phyloP scores from a whole-genome alignment of 2,888 invertebrate species.

The Teinopalpus imperialis region DNA sequence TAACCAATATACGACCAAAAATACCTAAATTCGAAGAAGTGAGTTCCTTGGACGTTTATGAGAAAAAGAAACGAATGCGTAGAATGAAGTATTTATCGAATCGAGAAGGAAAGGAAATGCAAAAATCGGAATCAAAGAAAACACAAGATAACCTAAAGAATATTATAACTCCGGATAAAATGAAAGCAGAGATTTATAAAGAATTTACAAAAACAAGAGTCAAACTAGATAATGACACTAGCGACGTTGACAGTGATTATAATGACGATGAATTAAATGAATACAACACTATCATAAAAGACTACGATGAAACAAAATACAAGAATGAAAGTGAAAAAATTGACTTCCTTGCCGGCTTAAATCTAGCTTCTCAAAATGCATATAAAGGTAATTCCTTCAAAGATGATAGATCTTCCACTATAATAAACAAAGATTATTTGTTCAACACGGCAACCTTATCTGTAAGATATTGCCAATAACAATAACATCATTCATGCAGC shows the following conservation, averaged over 20 bases:
- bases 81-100: constrained; percentile 63
- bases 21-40: constrained; percentile 55
- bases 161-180: constrained; percentile 66
- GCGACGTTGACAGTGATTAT: constrained; percentile 73
- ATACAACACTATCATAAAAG: constrained; percentile 79
- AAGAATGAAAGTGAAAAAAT: constrained; percentile 59
- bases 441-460: too few species aligned
- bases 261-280: constrained; percentile 74
- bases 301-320: constrained; percentile 53
- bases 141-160: constrained; percentile 41
- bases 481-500: too few species aligned
- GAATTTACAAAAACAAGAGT: constrained; percentile 57
- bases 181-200: constrained; percentile 63
- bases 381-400: constrained; percentile 86
- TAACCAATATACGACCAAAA: constrained; percentile 60
- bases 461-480: too few species aligned
- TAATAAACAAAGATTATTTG: too few species aligned
- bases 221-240: constrained; percentile 55
- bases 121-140: constrained; percentile 45
- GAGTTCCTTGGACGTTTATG: constrained; percentile 78
- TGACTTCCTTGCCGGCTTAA: constrained; percentile 83
- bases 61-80: constrained; percentile 72
- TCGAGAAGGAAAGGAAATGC: constrained; percentile 42
- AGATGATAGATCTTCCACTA: too few species aligned
- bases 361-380: constrained; percentile 81